Evolutionary conservation across 2,888 invertebrate species (phyloP).

Genomic region (Heteropelma amictum): DNA sequence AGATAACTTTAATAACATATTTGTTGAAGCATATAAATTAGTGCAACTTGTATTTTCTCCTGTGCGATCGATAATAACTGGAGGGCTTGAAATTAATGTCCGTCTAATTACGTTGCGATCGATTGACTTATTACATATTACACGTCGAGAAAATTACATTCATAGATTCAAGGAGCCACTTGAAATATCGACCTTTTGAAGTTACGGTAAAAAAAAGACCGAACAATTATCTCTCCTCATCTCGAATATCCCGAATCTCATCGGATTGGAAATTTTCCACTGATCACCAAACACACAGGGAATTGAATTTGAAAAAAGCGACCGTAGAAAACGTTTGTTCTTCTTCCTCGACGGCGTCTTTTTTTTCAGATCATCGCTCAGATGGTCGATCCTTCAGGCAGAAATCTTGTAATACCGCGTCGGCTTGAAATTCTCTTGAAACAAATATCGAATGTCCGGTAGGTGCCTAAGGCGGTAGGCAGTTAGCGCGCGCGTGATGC

Average conservation of each 20-base stretch:
- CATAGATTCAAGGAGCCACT: too few relatives aligned
- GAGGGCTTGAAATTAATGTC: too few relatives aligned
- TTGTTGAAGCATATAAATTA: constrained; percentile 19
- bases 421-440: constrained; percentile 49
- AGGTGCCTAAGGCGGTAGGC: constrained; percentile 55
- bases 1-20: constrained; percentile 39
- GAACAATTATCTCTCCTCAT: too few relatives aligned
- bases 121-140: too few relatives aligned
- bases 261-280: too few relatives aligned
- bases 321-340: neutral
- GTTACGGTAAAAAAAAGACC: too few relatives aligned
- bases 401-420: constrained; percentile 49
- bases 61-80: too few relatives aligned
- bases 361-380: constrained; percentile 43
- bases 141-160: too few relatives aligned
- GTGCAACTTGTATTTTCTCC: constrained; percentile 20
- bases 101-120: too few relatives aligned
- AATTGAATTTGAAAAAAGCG: constrained; percentile 1
- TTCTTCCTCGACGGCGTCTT: constrained; percentile 9
- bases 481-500: constrained; percentile 53
- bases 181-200: too few relatives aligned
- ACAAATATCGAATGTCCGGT: constrained; percentile 63
- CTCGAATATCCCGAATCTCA: too few relatives aligned
- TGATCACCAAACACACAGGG: too few relatives aligned
- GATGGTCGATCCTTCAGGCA: constrained; percentile 40